phyloP scores from a whole-genome alignment of 2,888 invertebrate species.

The Trachelus troglodyta region DNA sequence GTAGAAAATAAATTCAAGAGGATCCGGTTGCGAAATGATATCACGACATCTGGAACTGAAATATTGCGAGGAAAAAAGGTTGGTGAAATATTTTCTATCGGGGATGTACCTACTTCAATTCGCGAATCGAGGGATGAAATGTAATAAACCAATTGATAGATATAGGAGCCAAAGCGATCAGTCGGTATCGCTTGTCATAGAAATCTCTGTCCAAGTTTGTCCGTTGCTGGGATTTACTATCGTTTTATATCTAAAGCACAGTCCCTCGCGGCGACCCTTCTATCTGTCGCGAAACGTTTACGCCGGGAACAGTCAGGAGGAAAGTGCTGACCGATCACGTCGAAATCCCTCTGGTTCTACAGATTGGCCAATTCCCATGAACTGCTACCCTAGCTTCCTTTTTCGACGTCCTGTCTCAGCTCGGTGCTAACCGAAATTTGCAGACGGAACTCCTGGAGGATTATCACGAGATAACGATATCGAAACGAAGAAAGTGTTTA shows the following conservation, averaged over 20 bases:
- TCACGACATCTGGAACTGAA: background rate
- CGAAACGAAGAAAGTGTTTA: background rate
- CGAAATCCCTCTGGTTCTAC: constrained; percentile 5
- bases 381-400: background rate
- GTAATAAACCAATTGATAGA: background rate
- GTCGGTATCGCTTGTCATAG: background rate
- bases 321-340: constrained; percentile 18
- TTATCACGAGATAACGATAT: background rate
- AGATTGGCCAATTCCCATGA: constrained; percentile 7
- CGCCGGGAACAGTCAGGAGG: constrained; percentile 2
- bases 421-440: background rate
- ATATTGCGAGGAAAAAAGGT: background rate
- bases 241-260: background rate
- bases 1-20: background rate
- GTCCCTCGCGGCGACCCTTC: background rate
- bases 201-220: background rate
- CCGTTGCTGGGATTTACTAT: background rate
- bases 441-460: background rate
- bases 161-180: background rate
- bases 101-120: background rate
- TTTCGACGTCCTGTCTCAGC: background rate
- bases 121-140: background rate
- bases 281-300: background rate
- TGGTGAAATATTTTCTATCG: background rate
- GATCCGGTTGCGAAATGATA: background rate